phyloP scores from a whole-genome alignment of 2,888 invertebrate species.

The Ichneumon xanthorius region DNA sequence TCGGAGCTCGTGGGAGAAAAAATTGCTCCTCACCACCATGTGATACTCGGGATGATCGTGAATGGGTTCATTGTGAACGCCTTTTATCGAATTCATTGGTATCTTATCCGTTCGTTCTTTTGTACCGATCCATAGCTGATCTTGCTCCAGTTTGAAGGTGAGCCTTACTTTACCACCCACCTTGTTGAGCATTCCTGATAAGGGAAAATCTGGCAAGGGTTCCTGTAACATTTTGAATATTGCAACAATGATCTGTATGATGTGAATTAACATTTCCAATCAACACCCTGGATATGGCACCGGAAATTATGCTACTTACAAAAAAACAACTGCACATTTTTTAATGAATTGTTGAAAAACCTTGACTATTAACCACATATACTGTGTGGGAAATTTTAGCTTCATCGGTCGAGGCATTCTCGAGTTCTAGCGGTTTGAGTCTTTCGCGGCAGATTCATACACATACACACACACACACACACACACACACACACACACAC shows the following conservation, averaged over 20 bases:
- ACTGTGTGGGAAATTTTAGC: too few relatives aligned
- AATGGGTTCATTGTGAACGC: slow-evolving; percentile 92
- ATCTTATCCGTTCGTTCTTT: slow-evolving; percentile 97
- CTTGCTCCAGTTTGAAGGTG: slow-evolving; percentile 95
- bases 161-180: slow-evolving; percentile 95
- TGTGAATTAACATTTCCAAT: slow-evolving; percentile 2
- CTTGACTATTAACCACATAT: too few relatives aligned
- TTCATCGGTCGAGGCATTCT: too few relatives aligned
- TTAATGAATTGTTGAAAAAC: too few relatives aligned
- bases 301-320: not conserved
- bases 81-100: slow-evolving; percentile 95
- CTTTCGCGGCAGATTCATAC: not conserved
- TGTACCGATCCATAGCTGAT: slow-evolving; percentile 96
- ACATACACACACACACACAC: too few relatives aligned
- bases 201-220: slow-evolving; percentile 91
- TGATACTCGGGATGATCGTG: slow-evolving; percentile 96
- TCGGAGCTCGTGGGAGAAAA: not conserved
- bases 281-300: not conserved
- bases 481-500: too few relatives aligned
- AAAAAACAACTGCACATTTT: not conserved
- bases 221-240: slow-evolving; percentile 86
- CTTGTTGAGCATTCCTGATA: slow-evolving; percentile 96
- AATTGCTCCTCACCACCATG: slow-evolving; percentile 89
- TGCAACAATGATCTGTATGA: not conserved
- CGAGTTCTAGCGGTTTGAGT: too few relatives aligned